phyloP scores from a whole-genome alignment of 1,140 invertebrate species.

The Caligus rogercresseyi region DNA sequence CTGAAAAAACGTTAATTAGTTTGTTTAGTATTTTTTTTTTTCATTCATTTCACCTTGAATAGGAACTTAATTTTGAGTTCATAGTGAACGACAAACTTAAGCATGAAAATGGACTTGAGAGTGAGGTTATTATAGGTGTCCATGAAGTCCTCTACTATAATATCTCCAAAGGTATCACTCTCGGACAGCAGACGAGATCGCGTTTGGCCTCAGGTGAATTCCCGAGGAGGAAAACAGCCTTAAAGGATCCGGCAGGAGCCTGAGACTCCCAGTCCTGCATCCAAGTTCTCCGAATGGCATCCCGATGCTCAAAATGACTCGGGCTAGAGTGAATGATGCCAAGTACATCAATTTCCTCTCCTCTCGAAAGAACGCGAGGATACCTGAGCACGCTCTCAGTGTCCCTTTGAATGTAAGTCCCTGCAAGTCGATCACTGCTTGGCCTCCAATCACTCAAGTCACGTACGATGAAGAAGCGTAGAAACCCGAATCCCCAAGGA shows the following conservation, averaged over 20 bases:
- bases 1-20: neutral
- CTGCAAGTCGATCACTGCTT: neutral
- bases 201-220: neutral
- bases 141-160: constrained; percentile 26
- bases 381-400: neutral
- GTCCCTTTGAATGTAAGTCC: neutral
- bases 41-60: neutral
- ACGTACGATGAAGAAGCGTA: neutral
- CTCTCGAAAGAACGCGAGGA: neutral
- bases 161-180: constrained; percentile 22
- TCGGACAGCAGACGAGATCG: constrained; percentile 20
- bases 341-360: neutral
- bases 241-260: neutral
- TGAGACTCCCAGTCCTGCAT: neutral
- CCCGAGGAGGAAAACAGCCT: neutral
- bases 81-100: constrained; percentile 4
- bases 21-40: neutral
- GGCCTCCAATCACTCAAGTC: neutral
- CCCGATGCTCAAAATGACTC: neutral
- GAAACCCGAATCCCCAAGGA: no score
- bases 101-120: constrained; percentile 27
- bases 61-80: neutral
- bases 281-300: neutral
- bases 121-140: constrained; percentile 28
- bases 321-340: neutral